Conservation (phyloP, 2,113 vertebrate species). For the Menidia beryllina region DNA sequence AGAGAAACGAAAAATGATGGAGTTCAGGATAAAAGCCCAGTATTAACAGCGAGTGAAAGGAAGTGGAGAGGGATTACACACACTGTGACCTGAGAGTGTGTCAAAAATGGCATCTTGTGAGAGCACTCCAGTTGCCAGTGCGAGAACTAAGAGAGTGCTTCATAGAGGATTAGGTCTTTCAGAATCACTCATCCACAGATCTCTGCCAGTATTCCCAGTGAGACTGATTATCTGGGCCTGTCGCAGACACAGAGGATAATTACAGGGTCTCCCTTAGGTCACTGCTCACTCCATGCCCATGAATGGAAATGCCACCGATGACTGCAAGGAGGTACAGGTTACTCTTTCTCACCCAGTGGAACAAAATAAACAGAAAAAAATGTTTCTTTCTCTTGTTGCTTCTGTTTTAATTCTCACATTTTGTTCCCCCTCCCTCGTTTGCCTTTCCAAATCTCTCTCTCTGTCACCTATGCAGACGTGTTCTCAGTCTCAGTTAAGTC, state of each 20-base stretch:
- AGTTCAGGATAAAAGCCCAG: slow-evolving; percentile 4
- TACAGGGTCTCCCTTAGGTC: slow-evolving; percentile 80
- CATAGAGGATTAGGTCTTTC: slow-evolving; percentile 74
- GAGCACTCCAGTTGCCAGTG: slow-evolving; percentile 62
- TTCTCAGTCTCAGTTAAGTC: slow-evolving; percentile 22
- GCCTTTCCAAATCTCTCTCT: slow-evolving; percentile 11
- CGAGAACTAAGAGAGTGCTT: slow-evolving; percentile 63
- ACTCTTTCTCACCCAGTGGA: slow-evolving; percentile 12
- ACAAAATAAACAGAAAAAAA: slow-evolving; percentile 35
- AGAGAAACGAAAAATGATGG: background rate
- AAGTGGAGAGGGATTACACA: slow-evolving; percentile 33
- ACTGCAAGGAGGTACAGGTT: slow-evolving; percentile 60
- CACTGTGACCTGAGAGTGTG: slow-evolving; percentile 53
- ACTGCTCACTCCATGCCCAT: slow-evolving; percentile 63
- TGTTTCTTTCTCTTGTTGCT: slow-evolving; percentile 14
- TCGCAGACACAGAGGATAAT: slow-evolving; percentile 80
- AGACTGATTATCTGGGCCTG: slow-evolving; percentile 82
- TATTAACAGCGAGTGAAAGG: slow-evolving; percentile 11
- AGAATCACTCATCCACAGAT: slow-evolving; percentile 73
- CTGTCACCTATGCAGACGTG: slow-evolving; percentile 25
- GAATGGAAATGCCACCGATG: slow-evolving; percentile 66
- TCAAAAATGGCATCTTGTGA: slow-evolving; percentile 50
- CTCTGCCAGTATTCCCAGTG: slow-evolving; percentile 79
- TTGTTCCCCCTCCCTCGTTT: slow-evolving; percentile 9
- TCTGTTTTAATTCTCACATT: slow-evolving; percentile 2